Evolutionary conservation across 2,888 invertebrate genomes (phyloP), one percentile per base, ranked within the genome.

Genomic region (Abrostola triplasia): DNA sequence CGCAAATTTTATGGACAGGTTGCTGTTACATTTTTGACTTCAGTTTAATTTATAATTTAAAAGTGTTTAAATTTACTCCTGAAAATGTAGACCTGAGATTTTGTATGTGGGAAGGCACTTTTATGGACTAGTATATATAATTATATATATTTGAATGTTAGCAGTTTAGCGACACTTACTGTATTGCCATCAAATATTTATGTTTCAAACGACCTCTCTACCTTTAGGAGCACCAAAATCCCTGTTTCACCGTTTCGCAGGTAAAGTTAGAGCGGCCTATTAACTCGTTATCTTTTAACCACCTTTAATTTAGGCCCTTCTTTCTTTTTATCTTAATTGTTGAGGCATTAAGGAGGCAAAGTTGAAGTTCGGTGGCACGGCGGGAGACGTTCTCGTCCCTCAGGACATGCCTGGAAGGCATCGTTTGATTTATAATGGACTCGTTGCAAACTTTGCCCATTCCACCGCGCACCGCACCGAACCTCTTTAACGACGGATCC

Each of bases 381-480:
- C 81, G 92, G 92, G 90, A 91, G 92, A 90, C 88, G 91, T 85
- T 84, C 84, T 84, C 90, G 91, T 92, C 94, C 94, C 94, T 92
- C 91, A 92, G 91, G 94, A 94, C 89, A 92, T 93, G 93, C 91
- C 94, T 90, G 84, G 89, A 85, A 93, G 94, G 93, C 94, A 91
- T 93, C 94, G 91, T 94, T 94, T 94, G 94, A 94, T 94, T 94
- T 94, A 94, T 94, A 94, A 94, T 94, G 94, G 94, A 94, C 93
- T 93, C 92, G 93, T 92, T 90, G 93, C 89, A 92, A 94, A 94
- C 91, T 94, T 94, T 91, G 88, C 90, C 94, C 93, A 94, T 94
- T 94, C 91, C 90, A 82, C 82, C 87, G 89, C 88, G 85, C 87
- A 88, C 90, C 90, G 88, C 90, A 85, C 89, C 88, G 88, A 90